phyloP scores from a whole-genome alignment of 2,113 vertebrate species.

The Tupaia tana region DNA sequence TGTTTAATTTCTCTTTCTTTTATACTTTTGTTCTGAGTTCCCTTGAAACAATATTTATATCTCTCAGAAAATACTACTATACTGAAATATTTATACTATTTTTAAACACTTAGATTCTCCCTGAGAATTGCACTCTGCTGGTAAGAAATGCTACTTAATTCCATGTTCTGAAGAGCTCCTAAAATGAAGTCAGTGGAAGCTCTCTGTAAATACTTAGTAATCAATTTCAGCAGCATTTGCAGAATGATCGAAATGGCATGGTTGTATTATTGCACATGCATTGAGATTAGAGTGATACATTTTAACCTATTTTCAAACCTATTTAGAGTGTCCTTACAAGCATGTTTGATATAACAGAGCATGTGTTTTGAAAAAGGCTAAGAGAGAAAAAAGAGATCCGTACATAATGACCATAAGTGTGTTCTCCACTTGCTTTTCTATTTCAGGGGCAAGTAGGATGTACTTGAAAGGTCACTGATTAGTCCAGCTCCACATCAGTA shows the following conservation, averaged over 20 bases:
- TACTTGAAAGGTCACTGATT: constrained; percentile 77
- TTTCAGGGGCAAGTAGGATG: constrained; percentile 57
- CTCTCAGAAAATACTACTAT: not conserved
- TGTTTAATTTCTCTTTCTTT: constrained; percentile 24
- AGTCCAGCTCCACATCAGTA: constrained; percentile 74
- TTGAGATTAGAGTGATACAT: constrained; percentile 63
- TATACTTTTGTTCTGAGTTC: constrained; percentile 32
- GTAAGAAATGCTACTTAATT: constrained; percentile 26
- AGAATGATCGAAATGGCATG: constrained; percentile 56
- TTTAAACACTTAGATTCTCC: constrained; percentile 26
- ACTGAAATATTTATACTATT: constrained; percentile 20
- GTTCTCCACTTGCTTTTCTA: constrained; percentile 76
- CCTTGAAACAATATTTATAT: constrained; percentile 11
- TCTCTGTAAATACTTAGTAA: constrained; percentile 42
- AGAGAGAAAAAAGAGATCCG: constrained; percentile 64
- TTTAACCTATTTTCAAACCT: constrained; percentile 74
- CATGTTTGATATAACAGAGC: constrained; percentile 62
- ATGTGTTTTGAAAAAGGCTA: constrained; percentile 74
- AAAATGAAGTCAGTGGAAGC: not conserved
- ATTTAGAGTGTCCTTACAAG: constrained; percentile 69
- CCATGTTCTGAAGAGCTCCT: not conserved
- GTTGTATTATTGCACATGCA: not conserved
- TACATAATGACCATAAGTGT: constrained; percentile 65
- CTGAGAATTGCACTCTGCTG: not conserved
- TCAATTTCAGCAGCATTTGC: constrained; percentile 46